Evolutionary conservation across 2,797 vertebrate species (phyloP), one percentile per base, ranked within the genome.

Genomic region (Lemur catta): DNA sequence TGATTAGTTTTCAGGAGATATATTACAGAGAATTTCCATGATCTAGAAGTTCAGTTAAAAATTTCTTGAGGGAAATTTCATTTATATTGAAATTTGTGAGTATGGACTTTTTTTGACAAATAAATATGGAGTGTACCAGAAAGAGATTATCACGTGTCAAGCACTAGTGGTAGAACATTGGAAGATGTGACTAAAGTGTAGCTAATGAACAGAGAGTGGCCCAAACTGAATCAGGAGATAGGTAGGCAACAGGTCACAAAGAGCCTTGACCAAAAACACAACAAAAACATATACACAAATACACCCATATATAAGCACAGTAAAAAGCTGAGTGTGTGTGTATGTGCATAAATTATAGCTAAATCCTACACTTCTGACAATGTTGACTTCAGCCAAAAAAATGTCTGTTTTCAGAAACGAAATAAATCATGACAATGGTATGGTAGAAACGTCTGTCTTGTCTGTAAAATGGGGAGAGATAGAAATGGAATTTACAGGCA

Each of bases 61-160:
- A 17, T 72, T 93, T 89, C 30, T 75, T 85, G 17, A 79, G 28
- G 33, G 13, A 65, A n/a, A 81, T 65, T 92, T 35, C 1, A 61
- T 67, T 79, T 63, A n/a, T 46, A 2, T 18, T 59, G 7, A 24
- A 22, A 84, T 28, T 13, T 50, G 38, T 59, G 13, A n/a, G 3
- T 67, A 50, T 55, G 7, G 2, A 63, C 10, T 65, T 52, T 76
- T 74, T 69, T 38, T 82, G 4, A 82, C 11, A 5, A 46, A 63
- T 11, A 80, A 48, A 48, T 14, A 2, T 17, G 26, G 11, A 35
- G 9, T 30, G 0, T 52, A n/a, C 20, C 22, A 28, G 30, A 38
- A 78, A 59, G 33, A 90, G 18, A 38, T 17, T 14, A 24, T 6
- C 12, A n/a, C 3, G 13, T 2, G 17, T 48, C 11, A 30, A 74